phyloP scores from a whole-genome alignment of 2,888 invertebrate species.

The Muscina levida region DNA sequence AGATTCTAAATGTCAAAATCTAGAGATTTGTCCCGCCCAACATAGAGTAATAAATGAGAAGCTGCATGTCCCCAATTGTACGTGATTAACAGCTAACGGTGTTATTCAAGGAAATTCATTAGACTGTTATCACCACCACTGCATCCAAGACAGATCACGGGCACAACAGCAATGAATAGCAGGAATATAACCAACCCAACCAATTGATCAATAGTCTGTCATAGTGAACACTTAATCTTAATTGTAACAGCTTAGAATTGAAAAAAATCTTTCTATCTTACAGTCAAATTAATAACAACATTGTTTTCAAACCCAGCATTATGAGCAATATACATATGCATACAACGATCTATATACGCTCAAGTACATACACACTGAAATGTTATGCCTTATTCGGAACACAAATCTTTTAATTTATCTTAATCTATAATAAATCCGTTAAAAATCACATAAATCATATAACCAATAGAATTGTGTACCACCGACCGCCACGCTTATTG shows the following conservation, averaged over 20 bases:
- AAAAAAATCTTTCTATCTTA: slow-evolving; percentile 33
- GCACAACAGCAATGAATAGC: slow-evolving; percentile 11
- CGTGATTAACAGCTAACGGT: slow-evolving; percentile 32
- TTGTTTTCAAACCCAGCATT: slow-evolving; percentile 33
- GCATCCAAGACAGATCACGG: slow-evolving; percentile 11
- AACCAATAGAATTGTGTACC: too few species aligned
- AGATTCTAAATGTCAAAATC: too few species aligned
- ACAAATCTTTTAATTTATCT: slow-evolving; percentile 61
- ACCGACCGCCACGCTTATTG: slow-evolving; percentile 5
- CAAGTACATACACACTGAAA: too few species aligned
- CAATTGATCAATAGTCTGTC: slow-evolving; percentile 58
- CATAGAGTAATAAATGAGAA: too few species aligned
- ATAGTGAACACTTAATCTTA: slow-evolving; percentile 61
- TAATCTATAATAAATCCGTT: slow-evolving; percentile 65
- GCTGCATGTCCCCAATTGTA: too few species aligned
- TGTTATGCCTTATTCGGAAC: slow-evolving; percentile 11
- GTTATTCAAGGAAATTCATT: slow-evolving; percentile 28
- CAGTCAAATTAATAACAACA: slow-evolving; percentile 59
- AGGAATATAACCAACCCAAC: slow-evolving; percentile 52
- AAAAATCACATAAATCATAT: slow-evolving; percentile 66
- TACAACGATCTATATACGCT: neutral
- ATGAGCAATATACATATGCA: neutral
- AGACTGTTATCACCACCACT: neutral
- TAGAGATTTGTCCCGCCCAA: too few species aligned
- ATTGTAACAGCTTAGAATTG: slow-evolving; percentile 43